These are phyloP conservation scores for Trididemnum clinides DNA, from an alignment of 23 tunicate species.

Conservation along the genomic window DNA sequence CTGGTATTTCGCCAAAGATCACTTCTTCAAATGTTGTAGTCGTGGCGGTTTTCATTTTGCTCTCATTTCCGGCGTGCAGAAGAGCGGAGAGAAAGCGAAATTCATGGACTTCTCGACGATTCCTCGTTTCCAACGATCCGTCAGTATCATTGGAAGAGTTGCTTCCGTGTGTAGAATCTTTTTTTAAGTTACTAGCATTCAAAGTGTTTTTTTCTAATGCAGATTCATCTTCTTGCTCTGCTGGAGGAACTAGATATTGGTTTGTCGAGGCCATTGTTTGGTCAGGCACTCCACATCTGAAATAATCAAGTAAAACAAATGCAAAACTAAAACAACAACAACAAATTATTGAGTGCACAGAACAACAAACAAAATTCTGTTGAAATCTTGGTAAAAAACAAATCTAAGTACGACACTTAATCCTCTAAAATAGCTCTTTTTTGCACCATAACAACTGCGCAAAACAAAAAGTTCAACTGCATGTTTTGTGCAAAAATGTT, in stretches of 20 bases:
- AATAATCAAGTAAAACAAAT: too few relatives aligned
- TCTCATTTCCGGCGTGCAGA: background rate
- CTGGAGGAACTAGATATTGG: background rate
- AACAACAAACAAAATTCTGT: too few relatives aligned
- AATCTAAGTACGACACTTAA: too few relatives aligned
- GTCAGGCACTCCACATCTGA: conserved; percentile 94
- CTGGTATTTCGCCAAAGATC: background rate
- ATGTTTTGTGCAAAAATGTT: too few relatives aligned
- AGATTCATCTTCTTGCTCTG: background rate
- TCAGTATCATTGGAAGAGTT: background rate
- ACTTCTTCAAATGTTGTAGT: background rate
- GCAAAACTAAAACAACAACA: too few relatives aligned
- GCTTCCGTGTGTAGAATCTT: background rate
- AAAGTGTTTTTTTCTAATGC: background rate
- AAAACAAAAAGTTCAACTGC: too few relatives aligned
- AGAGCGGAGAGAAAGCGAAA: background rate
- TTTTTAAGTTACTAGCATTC: background rate
- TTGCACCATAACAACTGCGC: too few relatives aligned
- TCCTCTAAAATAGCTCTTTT: too few relatives aligned
- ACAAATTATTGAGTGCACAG: too few relatives aligned
- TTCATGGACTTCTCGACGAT: background rate
- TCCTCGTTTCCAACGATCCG: background rate
- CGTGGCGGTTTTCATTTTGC: background rate
- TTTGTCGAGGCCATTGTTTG: conserved; percentile 1
- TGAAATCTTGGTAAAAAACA: too few relatives aligned